These are phyloP conservation scores for Leptopilina clavipes DNA, from an alignment of 1,140 invertebrate species.

Conservation along the genomic window DNA sequence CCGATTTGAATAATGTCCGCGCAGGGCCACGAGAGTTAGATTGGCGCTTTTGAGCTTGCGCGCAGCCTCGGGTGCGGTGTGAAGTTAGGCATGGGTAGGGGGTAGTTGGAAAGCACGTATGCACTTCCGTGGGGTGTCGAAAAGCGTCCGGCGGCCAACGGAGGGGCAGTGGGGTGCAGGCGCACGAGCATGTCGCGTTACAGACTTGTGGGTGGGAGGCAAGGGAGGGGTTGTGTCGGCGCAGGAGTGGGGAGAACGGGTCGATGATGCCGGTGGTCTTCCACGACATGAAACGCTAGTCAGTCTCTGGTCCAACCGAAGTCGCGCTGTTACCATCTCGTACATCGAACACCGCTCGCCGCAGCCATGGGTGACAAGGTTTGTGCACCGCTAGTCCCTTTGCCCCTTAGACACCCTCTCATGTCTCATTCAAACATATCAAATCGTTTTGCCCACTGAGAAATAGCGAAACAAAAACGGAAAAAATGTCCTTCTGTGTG, in stretches of 20 bases:
- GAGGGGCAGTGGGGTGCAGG: not conserved
- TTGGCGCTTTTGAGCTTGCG: not conserved
- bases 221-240: constrained; percentile 29
- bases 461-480: too few relatives aligned
- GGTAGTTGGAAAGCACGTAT: constrained; percentile 16
- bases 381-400: constrained; percentile 58
- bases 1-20: constrained; percentile 43
- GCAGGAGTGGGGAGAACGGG: constrained; percentile 59
- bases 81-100: not conserved
- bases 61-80: constrained; percentile 25
- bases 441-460: constrained; percentile 34
- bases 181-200: constrained; percentile 38
- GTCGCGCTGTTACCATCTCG: constrained; percentile 68
- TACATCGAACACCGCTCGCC: constrained; percentile 68
- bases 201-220: constrained; percentile 23
- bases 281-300: constrained; percentile 67
- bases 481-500: constrained; percentile 1
- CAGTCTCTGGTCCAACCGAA: constrained; percentile 71
- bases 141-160: constrained; percentile 12
- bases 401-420: constrained; percentile 23
- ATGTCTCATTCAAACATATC: not conserved
- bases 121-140: constrained; percentile 2
- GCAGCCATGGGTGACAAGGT: constrained; percentile 73
- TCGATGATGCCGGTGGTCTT: constrained; percentile 73
- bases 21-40: not conserved